phyloP scores from a whole-genome alignment of 2,888 invertebrate genomes.

The Lepidonotus clava region DNA sequence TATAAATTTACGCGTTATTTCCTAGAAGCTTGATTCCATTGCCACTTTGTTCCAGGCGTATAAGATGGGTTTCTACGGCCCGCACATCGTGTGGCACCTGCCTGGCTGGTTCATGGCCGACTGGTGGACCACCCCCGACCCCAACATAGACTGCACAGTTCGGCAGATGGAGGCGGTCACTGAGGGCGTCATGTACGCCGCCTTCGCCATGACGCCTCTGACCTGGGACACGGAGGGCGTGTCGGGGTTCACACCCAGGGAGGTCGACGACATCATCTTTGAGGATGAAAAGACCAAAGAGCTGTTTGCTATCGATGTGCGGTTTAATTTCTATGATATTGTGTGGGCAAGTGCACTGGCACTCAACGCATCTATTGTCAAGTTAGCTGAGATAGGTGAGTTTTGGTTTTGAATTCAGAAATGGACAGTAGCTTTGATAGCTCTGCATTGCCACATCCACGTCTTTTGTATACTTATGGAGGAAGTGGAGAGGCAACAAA shows the following conservation, averaged over 20 bases:
- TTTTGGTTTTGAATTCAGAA: no score
- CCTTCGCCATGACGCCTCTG: neutral
- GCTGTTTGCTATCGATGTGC: neutral
- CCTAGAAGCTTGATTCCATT: neutral
- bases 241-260: neutral
- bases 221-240: neutral
- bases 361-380: neutral
- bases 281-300: no score
- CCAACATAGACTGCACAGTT: neutral
- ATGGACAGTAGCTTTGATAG: no score
- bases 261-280: neutral
- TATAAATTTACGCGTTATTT: no score
- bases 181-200: neutral
- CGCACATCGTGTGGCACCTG: constrained; percentile 15
- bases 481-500: no score
- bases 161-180: neutral
- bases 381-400: neutral
- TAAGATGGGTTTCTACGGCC: constrained; percentile 43
- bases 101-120: constrained; percentile 12
- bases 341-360: constrained; percentile 45
- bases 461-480: no score
- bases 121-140: constrained; percentile 18
- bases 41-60: constrained; percentile 1
- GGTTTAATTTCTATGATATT: neutral
- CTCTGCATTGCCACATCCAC: no score